These are phyloP conservation scores for Cuniculus paca DNA, from an alignment of 2,797 vertebrate species.

Conservation along the genomic window DNA sequence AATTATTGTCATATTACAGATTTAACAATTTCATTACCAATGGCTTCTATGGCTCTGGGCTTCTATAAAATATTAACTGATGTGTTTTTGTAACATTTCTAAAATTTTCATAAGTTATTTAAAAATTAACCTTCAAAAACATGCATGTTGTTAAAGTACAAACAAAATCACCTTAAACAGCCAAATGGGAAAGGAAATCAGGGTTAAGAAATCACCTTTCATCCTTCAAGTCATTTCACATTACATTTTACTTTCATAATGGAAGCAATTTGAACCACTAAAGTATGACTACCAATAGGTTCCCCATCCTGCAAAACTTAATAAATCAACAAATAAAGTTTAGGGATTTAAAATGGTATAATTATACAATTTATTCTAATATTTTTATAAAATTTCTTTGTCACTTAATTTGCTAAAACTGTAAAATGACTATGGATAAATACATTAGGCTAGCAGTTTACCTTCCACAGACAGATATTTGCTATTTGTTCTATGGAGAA, in stretches of 20 bases:
- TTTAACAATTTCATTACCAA: constrained; percentile 27
- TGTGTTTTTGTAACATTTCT: constrained; percentile 32
- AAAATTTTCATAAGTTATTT: neutral
- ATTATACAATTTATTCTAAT: neutral
- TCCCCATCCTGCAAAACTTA: neutral
- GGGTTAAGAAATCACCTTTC: neutral
- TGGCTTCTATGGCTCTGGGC: constrained; percentile 16
- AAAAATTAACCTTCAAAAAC: constrained; percentile 37
- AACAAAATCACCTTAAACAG: neutral
- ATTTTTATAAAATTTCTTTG: constrained; percentile 3
- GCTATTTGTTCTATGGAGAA: neutral
- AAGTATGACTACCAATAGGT: neutral
- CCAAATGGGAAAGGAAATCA: neutral
- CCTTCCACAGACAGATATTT: neutral
- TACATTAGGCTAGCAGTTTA: neutral
- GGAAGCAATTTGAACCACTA: constrained; percentile 5
- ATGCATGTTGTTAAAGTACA: neutral
- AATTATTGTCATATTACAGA: neutral
- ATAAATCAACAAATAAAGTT: neutral
- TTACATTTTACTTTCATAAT: neutral
- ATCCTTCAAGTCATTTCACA: neutral
- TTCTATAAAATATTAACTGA: constrained; percentile 14
- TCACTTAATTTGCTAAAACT: constrained; percentile 9
- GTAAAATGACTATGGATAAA: neutral
- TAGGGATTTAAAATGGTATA: neutral